phyloP scores from a whole-genome alignment of 2,888 invertebrate species.

The Tryphoninae sp. region DNA sequence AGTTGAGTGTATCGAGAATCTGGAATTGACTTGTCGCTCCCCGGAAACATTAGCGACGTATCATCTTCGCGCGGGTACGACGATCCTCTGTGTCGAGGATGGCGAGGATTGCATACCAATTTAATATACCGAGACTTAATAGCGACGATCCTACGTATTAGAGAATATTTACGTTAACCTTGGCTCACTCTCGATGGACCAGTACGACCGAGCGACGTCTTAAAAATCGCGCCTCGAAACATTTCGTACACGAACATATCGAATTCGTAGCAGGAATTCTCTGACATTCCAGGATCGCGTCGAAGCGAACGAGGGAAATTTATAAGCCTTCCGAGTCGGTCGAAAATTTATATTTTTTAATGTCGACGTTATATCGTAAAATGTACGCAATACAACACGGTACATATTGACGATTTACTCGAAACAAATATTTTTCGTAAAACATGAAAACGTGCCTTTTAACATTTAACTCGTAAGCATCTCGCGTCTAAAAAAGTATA shows the following conservation, averaged over 20 bases:
- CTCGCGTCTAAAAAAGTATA: neutral
- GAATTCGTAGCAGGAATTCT: constrained; percentile 14
- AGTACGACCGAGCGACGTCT: neutral
- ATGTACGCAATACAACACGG: too few relatives aligned
- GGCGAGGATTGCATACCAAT: constrained; percentile 69
- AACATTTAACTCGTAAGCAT: neutral
- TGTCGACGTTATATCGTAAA: too few relatives aligned
- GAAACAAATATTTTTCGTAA: too few relatives aligned
- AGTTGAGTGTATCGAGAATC: constrained; percentile 60
- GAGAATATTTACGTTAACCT: neutral
- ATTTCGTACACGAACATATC: constrained; percentile 27
- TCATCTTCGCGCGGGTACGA: constrained; percentile 67
- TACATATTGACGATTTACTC: too few relatives aligned
- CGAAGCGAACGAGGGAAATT: neutral
- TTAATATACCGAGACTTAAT: constrained; percentile 64
- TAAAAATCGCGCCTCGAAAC: constrained; percentile 23
- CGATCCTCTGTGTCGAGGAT: constrained; percentile 69
- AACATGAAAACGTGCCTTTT: too few relatives aligned
- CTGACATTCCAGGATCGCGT: constrained; percentile 43
- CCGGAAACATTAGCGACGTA: constrained; percentile 67
- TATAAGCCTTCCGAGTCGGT: neutral
- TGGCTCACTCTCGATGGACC: constrained; percentile 18
- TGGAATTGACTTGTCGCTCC: constrained; percentile 63
- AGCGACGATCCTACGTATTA: constrained; percentile 29
- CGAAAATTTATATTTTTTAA: neutral